Percentiles rank a stretch among this genome's conserved stretches.
Conservation (phyloP, 2,888 invertebrate species). For the Watsonalla cultraria region DNA sequence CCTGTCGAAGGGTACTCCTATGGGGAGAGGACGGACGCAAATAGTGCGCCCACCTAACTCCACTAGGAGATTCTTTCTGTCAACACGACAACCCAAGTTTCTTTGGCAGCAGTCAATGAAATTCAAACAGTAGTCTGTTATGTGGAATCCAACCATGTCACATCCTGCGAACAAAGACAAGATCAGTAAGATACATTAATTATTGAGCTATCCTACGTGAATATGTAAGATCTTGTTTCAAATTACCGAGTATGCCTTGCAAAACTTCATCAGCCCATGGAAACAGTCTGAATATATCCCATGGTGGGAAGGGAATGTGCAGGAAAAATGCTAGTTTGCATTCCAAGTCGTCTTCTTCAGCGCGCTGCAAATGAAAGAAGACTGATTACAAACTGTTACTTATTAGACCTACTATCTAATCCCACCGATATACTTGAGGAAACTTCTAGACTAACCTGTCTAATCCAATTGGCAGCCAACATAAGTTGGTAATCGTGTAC, state of each 20-base stretch:
- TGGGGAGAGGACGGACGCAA: conserved; percentile 89
- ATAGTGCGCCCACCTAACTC: conserved; percentile 93
- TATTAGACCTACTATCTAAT: no score
- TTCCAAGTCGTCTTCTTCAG: conserved; percentile 86
- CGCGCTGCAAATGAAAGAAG: conserved; percentile 69
- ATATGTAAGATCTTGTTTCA: background rate
- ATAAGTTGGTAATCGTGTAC: conserved; percentile 96
- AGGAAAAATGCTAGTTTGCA: conserved; percentile 94
- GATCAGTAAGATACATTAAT: background rate
- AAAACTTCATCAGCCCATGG: conserved; percentile 97
- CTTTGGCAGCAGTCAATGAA: conserved; percentile 95
- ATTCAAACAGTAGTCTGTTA: conserved; percentile 93
- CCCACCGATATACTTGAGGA: background rate
- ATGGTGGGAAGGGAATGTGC: conserved; percentile 96
- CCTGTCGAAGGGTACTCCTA: conserved; percentile 92
- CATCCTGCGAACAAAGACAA: conserved; percentile 77
- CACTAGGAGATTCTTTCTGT: conserved; percentile 90
- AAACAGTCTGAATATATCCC: conserved; percentile 94
- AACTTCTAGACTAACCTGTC: conserved; percentile 77
- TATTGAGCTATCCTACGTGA: background rate
- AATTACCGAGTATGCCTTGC: conserved; percentile 90
- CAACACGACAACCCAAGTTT: conserved; percentile 91
- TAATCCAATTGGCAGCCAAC: conserved; percentile 94
- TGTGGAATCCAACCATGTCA: conserved; percentile 96
- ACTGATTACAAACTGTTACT: conserved; percentile 5